A percentile compares a stretch with the other conserved stretches of the same genome.
Conservation (phyloP, 2,888 invertebrate genomes). For the Augiades crinisus region DNA sequence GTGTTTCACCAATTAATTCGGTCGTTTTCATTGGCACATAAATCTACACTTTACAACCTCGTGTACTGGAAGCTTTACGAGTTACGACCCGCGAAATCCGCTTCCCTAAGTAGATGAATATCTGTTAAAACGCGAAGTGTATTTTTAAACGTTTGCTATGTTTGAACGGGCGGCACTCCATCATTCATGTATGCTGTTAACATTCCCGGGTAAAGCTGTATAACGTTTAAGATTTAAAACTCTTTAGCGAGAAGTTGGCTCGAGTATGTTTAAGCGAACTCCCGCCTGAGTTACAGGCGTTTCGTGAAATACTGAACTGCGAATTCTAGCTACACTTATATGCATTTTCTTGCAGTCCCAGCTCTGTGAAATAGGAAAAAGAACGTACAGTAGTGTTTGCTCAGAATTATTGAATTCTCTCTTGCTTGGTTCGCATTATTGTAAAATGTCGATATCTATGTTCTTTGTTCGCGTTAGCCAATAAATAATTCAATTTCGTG, state of each 20-base stretch:
- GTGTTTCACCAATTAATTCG: constrained; percentile 27
- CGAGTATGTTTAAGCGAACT: constrained; percentile 29
- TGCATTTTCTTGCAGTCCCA: constrained; percentile 25
- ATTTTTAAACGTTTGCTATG: constrained; percentile 30
- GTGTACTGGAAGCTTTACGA: constrained; percentile 23
- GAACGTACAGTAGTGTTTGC: constrained; percentile 23
- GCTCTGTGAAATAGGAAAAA: constrained; percentile 22
- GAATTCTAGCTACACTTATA: constrained; percentile 23
- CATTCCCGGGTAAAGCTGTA: constrained; percentile 30
- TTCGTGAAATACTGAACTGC: constrained; percentile 24
- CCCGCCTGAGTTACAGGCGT: constrained; percentile 31
- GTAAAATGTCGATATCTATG: constrained; percentile 9
- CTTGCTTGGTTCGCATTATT: constrained; percentile 16
- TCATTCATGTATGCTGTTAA: constrained; percentile 36
- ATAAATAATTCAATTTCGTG: background rate
- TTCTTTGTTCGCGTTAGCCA: constrained; percentile 7
- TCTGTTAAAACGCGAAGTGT: constrained; percentile 26
- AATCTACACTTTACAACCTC: constrained; percentile 27
- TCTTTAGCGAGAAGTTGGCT: constrained; percentile 28
- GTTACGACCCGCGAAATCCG: constrained; percentile 27
- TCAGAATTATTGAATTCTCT: constrained; percentile 27
- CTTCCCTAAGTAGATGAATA: constrained; percentile 30
- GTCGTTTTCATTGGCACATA: constrained; percentile 25
- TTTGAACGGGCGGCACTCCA: constrained; percentile 28
- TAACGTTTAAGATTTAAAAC: constrained; percentile 34